Evolutionary conservation across 2,113 vertebrate genomes (phyloP), one percentile per base, ranked within the genome.

Genomic region (Datnioides undecimradiatus): DNA sequence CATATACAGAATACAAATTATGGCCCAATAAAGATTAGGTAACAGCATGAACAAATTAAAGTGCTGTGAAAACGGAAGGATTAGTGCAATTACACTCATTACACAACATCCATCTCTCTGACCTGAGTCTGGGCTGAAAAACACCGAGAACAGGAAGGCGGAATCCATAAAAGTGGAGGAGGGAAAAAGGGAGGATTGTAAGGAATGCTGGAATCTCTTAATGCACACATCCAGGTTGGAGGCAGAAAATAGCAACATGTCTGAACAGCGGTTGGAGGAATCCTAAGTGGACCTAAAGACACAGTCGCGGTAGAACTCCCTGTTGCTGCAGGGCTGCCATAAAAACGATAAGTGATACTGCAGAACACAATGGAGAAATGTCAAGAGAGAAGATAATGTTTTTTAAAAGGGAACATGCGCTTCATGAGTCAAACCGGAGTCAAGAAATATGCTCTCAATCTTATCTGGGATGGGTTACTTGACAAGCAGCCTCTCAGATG

Each of bases 141-240:
- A 75, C 87, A 58, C 40, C 40, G 49, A 77, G 76, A 90, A 85
- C 91, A 88, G 87, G 88, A 90, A 83, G 82, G 76, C 34, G 38
- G 75, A 80, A 80, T 90, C 79, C 77, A 91, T 89, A 90, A 93
- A 90, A 86, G 59, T 64, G 76, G 29, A 76, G 74, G 52, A 65
- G 84, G 74, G 66, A 40, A 36, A 78, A 40, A 29, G 68, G 70
- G 64, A 83, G 80, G 88, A 87, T 84, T 90, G 79, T 14, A 10
- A 83, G 90, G 93, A 95, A 95, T 93, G 91, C 83, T 81, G 87
- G 91, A 93, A 90, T 93, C 85, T 84, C 84, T 85, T 87, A 90
- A 93, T 87, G 87, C 89, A 81, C 72, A 89, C 80, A 91, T 93
- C 84, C 85, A 87, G 74, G 91, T 81, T 43, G 60, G 59, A 84